phyloP scores from a whole-genome alignment of 2,888 invertebrate genomes.

The Acronicta alni region DNA sequence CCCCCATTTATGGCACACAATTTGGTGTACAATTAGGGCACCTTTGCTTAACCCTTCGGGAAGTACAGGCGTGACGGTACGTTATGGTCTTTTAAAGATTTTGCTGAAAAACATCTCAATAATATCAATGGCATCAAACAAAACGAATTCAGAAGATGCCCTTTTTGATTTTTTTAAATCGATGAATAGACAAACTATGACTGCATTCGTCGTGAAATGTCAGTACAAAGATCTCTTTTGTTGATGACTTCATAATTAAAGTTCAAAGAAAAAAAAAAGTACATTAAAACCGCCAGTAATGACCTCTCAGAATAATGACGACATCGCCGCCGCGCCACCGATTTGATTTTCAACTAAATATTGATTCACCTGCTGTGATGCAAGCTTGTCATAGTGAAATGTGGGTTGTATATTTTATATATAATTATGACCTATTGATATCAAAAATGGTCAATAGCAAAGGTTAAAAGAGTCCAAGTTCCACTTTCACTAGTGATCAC shows the following conservation, averaged over 20 bases:
- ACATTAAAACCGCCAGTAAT: constrained; percentile 15
- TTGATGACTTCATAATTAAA: constrained; percentile 46
- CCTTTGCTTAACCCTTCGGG: no score
- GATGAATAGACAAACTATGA: constrained; percentile 10
- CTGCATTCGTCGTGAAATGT: constrained; percentile 34
- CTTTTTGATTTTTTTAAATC: constrained; percentile 8
- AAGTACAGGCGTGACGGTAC: no score
- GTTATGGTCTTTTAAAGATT: no score
- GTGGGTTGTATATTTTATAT: constrained; percentile 14
- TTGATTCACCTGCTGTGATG: constrained; percentile 23
- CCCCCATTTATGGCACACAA: no score
- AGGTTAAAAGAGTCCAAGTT: constrained; percentile 56
- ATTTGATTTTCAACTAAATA: constrained; percentile 18
- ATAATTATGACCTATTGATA: constrained; percentile 55
- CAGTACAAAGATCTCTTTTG: constrained; percentile 37
- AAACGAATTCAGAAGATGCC: constrained; percentile 1
- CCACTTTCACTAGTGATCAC: constrained; percentile 69
- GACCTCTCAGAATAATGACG: constrained; percentile 36
- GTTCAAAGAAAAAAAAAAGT: constrained; percentile 40
- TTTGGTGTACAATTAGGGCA: no score
- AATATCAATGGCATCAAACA: background rate
- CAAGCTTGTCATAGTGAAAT: constrained; percentile 20
- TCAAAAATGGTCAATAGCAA: constrained; percentile 63
- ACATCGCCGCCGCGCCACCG: constrained; percentile 11
- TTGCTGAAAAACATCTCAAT: background rate